Evolutionary conservation across 2,888 invertebrate species (phyloP).

Genomic region (Tubulanus polymorphus): DNA sequence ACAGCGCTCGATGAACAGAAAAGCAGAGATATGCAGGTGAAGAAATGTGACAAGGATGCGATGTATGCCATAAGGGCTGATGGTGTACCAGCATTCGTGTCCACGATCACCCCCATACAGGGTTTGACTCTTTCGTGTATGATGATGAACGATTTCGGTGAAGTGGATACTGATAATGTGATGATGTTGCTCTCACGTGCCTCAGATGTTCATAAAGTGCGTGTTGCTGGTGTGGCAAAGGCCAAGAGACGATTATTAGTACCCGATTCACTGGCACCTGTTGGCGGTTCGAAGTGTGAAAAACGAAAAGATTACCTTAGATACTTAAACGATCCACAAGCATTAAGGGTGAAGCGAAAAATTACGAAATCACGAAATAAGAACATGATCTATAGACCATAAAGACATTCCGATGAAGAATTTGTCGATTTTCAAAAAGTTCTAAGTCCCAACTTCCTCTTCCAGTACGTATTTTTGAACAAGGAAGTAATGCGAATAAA

Average conservation of each 20-base stretch:
- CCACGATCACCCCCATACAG: background rate
- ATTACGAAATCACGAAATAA: background rate
- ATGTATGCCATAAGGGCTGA: constrained; percentile 1
- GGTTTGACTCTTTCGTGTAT: background rate
- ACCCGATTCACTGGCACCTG: background rate
- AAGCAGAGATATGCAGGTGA: background rate
- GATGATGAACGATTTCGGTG: constrained; percentile 2
- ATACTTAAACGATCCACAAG: background rate
- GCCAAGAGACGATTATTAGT: background rate
- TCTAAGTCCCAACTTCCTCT: background rate
- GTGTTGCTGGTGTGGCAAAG: constrained; percentile 1
- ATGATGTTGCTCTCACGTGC: background rate
- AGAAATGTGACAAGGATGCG: constrained; percentile 1
- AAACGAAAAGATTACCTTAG: background rate
- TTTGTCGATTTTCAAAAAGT: background rate
- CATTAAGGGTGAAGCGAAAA: background rate
- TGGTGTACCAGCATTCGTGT: background rate
- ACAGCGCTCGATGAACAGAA: background rate
- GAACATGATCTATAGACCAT: constrained; percentile 1
- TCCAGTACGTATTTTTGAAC: background rate
- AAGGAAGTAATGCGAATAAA: too few species aligned
- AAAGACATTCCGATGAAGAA: background rate
- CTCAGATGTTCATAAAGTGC: background rate
- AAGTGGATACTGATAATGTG: constrained; percentile 3
- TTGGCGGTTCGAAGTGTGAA: background rate